Evolutionary conservation across 2,113 vertebrate genomes (phyloP), one percentile per base, ranked within the genome.

Genomic region (Andinoacara biseriatus): DNA sequence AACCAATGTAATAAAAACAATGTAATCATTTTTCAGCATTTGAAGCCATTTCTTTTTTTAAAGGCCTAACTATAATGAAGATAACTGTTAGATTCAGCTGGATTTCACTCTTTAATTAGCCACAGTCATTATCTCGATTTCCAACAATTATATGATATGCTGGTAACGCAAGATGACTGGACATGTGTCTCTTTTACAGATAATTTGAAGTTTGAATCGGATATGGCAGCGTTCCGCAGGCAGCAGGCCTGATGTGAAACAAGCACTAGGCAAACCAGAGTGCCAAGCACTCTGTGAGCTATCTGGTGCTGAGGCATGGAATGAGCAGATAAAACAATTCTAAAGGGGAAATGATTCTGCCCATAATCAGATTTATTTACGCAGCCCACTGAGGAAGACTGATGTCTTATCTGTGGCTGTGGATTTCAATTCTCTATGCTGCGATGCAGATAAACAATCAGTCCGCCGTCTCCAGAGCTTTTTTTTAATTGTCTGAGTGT

Each of bases 281-380:
- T 84, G 89, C 87, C 86, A 84, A 89, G 86, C 79, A 83, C 84
- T 90, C 61, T 86, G 67, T 60, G 56, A 86, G 85, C 91, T 93
- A 95, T 95, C 94, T 93, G 82, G 77, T 65, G 83, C 89, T 49
- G 90, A 93, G 88, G 89, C 92, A 87, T 89, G 88, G 90, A 93
- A 90, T 74, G 90, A 89, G 83, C 91, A 92, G 94, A 96, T 95
- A 95, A 96, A 96, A 95, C 93, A 94, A 94, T 95, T 92, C 93
- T 92, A 92, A 94, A 92, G 93, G 92, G 95, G 94, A 94, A 95
- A 94, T 94, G 91, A 95, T 95, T 95, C 89, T 90, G 88, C 89
- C 89, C 80, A 86, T 96, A 96, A 96, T 95, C 95, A 96, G 94
- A 95, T 95, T 95, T 96, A 94, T 95, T 95, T 94, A 91, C 89